Conservation (phyloP, 2,797 vertebrate genomes). For the Corythornis leucogaster region DNA sequence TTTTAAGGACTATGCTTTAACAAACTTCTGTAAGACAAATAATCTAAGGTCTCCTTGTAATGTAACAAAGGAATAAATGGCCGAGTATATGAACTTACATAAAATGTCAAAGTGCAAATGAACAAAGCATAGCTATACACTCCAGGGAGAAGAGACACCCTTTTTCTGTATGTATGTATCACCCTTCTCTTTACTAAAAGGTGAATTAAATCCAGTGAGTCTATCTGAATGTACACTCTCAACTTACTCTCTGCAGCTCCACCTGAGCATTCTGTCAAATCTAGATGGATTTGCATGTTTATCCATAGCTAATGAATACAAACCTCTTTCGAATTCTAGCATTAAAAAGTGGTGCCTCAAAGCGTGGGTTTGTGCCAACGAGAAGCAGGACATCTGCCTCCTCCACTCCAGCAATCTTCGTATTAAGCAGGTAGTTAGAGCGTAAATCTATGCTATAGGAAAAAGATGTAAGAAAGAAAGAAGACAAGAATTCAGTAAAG, state of each 20-base stretch:
- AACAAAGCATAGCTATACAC: background rate
- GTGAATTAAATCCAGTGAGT: background rate
- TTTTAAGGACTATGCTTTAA: background rate
- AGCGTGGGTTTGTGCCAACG: conserved; percentile 95
- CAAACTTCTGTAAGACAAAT: background rate
- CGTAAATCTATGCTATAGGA: conserved; percentile 89
- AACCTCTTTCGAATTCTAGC: conserved; percentile 91
- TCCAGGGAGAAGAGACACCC: background rate
- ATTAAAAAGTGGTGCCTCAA: conserved; percentile 95
- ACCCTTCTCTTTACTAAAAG: background rate
- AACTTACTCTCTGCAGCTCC: background rate
- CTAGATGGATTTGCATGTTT: background rate
- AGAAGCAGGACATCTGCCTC: conserved; percentile 92
- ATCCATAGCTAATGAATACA: conserved; percentile 35
- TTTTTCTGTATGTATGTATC: background rate
- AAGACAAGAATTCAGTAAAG: background rate
- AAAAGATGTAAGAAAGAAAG: background rate
- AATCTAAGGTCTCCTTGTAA: background rate
- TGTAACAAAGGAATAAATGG: background rate
- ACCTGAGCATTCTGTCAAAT: background rate
- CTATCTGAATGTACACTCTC: background rate
- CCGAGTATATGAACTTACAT: background rate
- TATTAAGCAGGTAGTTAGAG: conserved; percentile 96
- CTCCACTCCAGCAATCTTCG: conserved; percentile 92
- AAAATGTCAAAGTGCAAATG: background rate